phyloP scores from a whole-genome alignment of 2,113 vertebrate genomes.

The Oncorhynchus kisutch region DNA sequence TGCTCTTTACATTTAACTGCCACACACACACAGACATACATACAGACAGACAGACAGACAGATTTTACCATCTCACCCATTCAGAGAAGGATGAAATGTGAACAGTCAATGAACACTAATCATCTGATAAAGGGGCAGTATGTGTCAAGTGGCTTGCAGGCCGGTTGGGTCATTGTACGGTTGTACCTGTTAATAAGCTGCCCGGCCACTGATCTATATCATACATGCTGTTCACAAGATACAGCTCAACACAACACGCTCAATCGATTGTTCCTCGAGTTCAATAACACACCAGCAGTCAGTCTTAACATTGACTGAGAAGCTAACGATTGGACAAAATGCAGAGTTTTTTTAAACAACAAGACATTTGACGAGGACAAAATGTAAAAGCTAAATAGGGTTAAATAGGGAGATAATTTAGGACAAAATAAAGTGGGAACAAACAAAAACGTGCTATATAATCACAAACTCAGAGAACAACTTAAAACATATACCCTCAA shows the following conservation, averaged over 20 bases:
- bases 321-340: neutral
- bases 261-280: neutral
- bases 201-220: slow-evolving; percentile 8
- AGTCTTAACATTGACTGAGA: neutral
- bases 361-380: neutral
- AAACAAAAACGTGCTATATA: neutral
- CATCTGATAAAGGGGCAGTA: slow-evolving; percentile 31
- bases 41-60: neutral
- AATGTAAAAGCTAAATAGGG: neutral
- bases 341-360: neutral
- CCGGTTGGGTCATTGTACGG: slow-evolving; percentile 5
- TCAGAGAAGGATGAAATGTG: neutral
- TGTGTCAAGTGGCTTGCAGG: slow-evolving; percentile 23
- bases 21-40: neutral
- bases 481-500: neutral
- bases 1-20: neutral
- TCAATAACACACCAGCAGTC: neutral
- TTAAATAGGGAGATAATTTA: neutral
- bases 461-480: neutral
- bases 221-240: slow-evolving; percentile 12
- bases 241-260: neutral
- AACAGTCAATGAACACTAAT: slow-evolving; percentile 44
- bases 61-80: slow-evolving; percentile 19
- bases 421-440: neutral
- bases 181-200: slow-evolving; percentile 17